Percentiles rank a stretch among this genome's conserved stretches.
phyloP scores from a whole-genome alignment of 1,140 invertebrate genomes.

The Diorhabda elongata region DNA sequence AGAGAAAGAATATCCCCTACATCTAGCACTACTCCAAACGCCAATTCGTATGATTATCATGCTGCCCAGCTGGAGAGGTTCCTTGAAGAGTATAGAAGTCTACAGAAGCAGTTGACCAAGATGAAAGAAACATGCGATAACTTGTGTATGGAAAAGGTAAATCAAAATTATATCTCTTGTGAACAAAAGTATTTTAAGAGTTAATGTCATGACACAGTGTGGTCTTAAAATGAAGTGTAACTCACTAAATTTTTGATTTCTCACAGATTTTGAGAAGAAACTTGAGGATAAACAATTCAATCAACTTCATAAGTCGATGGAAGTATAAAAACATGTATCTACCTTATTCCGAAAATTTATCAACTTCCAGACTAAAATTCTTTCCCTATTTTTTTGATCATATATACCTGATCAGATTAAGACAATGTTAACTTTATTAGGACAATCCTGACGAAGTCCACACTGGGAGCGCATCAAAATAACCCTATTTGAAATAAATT shows the following conservation, averaged over 20 bases:
- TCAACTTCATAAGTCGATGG: neutral
- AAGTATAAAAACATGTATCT: neutral
- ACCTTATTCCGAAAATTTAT: neutral
- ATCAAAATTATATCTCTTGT: neutral
- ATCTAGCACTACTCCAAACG: constrained; percentile 49
- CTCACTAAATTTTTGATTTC: neutral
- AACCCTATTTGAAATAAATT: no score
- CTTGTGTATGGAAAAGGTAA: constrained; percentile 49
- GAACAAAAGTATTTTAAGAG: neutral
- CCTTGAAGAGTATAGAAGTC: constrained; percentile 68
- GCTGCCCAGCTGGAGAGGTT: constrained; percentile 71
- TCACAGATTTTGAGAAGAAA: neutral
- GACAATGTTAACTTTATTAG: no score
- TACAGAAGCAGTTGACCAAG: constrained; percentile 69
- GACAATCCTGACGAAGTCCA: no score
- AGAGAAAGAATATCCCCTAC: constrained; percentile 30
- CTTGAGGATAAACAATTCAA: neutral
- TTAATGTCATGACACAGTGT: neutral
- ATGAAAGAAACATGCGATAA: constrained; percentile 74
- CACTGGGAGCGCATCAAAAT: no score
- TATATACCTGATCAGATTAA: no score
- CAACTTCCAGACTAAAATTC: no score
- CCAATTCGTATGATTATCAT: constrained; percentile 66
- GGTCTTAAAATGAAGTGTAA: neutral
- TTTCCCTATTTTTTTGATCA: no score